Evolutionary conservation across 2,113 vertebrate species (phyloP).

Genomic region (Brienomyrus longianalis): DNA sequence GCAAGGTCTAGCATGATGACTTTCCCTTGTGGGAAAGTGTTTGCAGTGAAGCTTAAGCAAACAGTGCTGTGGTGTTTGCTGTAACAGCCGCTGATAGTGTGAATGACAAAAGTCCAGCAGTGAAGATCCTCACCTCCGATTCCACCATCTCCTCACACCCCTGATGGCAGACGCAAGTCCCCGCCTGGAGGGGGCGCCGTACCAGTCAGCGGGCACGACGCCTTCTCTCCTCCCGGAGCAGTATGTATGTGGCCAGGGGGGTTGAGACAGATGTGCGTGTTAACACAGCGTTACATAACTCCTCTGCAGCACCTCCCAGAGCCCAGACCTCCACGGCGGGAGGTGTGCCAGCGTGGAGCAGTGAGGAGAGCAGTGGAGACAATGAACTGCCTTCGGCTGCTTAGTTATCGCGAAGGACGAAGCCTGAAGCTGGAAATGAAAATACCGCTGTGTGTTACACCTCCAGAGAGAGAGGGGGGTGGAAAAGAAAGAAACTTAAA

Average conservation of each 20-base stretch:
- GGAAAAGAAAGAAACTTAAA: background rate
- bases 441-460: background rate
- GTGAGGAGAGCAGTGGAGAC: background rate
- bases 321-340: background rate
- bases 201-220: background rate
- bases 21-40: background rate
- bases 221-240: background rate
- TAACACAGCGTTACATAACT: conserved; percentile 7
- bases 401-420: background rate
- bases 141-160: background rate
- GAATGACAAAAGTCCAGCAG: background rate
- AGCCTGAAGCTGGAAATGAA: background rate
- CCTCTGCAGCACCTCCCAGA: background rate
- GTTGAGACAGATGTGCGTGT: conserved; percentile 1
- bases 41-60: background rate
- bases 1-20: background rate
- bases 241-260: background rate
- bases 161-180: background rate
- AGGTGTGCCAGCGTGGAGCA: background rate
- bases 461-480: background rate
- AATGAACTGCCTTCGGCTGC: background rate
- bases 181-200: background rate
- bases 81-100: background rate
- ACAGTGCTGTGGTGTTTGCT: background rate
- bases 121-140: background rate